Evolutionary conservation across 2,888 invertebrate species (phyloP).

Genomic region (Steinernema hermaphroditum): DNA sequence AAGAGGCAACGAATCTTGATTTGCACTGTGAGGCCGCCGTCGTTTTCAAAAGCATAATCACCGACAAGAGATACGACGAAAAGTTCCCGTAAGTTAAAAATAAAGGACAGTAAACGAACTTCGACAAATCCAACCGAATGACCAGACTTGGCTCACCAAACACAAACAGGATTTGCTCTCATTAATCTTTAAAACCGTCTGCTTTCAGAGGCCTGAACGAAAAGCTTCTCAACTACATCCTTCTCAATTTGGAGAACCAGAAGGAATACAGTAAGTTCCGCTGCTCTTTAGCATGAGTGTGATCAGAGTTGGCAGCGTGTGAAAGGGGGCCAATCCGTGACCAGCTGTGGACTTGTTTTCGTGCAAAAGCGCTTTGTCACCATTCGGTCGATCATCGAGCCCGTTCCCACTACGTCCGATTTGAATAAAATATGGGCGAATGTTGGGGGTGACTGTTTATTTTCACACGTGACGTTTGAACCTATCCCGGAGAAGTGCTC

Average conservation of each 20-base stretch:
- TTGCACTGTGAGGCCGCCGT: slow-evolving; percentile 63
- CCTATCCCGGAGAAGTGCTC: neutral
- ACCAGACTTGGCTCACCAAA: no score
- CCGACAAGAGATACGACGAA: slow-evolving; percentile 47
- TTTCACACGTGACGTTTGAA: slow-evolving; percentile 10
- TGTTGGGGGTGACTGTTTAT: slow-evolving; percentile 20
- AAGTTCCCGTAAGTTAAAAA: slow-evolving; percentile 46
- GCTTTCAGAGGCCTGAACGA: slow-evolving; percentile 51
- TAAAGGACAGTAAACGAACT: no score
- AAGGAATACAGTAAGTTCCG: slow-evolving; percentile 57
- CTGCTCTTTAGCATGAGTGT: neutral
- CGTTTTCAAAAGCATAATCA: slow-evolving; percentile 58
- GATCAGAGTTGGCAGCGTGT: neutral
- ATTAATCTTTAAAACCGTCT: neutral
- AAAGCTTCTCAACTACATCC: slow-evolving; percentile 52
- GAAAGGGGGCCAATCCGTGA: slow-evolving; percentile 9
- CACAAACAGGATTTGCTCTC: no score
- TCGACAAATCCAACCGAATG: no score
- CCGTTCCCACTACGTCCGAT: neutral
- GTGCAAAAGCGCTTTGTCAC: slow-evolving; percentile 26
- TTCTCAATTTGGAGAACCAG: slow-evolving; percentile 55
- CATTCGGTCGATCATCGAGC: neutral
- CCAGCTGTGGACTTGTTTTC: slow-evolving; percentile 12
- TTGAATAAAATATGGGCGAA: slow-evolving; percentile 29
- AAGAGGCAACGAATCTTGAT: slow-evolving; percentile 52